These are phyloP conservation scores for Brassicogethes aeneus DNA, from an alignment of 2,888 invertebrate species.

Conservation along the genomic window DNA sequence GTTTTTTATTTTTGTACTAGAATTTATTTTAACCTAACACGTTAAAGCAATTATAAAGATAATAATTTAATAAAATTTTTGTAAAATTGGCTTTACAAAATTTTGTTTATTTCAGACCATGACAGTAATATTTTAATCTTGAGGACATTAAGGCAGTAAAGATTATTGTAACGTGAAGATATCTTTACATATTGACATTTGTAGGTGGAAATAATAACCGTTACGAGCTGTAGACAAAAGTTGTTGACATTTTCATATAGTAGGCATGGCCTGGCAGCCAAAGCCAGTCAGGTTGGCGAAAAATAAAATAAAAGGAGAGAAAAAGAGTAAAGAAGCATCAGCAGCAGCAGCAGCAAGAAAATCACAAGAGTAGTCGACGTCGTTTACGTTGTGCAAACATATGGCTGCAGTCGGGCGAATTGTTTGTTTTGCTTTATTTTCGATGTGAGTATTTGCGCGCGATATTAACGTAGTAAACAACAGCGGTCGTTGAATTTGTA, in stretches of 20 bases:
- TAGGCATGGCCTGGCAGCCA: too few relatives aligned
- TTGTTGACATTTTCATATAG: not conserved
- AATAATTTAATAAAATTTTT: too few relatives aligned
- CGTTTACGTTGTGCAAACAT: conserved; percentile 1
- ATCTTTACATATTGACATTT: not conserved
- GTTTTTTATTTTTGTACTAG: too few relatives aligned
- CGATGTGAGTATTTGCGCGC: conserved; percentile 2
- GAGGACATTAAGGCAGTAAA: too few relatives aligned
- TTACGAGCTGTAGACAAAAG: not conserved
- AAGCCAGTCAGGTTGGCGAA: too few relatives aligned
- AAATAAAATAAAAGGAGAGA: not conserved
- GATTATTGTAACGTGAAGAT: not conserved
- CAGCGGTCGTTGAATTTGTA: conserved; percentile 2
- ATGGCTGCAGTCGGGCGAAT: conserved; percentile 1
- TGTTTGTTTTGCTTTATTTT: not conserved
- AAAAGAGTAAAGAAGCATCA: not conserved
- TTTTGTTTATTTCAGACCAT: too few relatives aligned
- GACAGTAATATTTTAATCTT: too few relatives aligned
- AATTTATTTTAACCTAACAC: too few relatives aligned
- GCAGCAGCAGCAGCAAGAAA: too few relatives aligned
- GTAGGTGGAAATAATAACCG: not conserved
- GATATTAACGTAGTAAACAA: conserved; percentile 3
- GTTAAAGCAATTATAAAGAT: too few relatives aligned
- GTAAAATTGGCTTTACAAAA: too few relatives aligned
- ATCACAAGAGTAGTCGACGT: not conserved